Percentiles rank a stretch among this genome's conserved stretches.
phyloP scores from a whole-genome alignment of 2,888 invertebrate genomes.

The Drosophila meridionalis region DNA sequence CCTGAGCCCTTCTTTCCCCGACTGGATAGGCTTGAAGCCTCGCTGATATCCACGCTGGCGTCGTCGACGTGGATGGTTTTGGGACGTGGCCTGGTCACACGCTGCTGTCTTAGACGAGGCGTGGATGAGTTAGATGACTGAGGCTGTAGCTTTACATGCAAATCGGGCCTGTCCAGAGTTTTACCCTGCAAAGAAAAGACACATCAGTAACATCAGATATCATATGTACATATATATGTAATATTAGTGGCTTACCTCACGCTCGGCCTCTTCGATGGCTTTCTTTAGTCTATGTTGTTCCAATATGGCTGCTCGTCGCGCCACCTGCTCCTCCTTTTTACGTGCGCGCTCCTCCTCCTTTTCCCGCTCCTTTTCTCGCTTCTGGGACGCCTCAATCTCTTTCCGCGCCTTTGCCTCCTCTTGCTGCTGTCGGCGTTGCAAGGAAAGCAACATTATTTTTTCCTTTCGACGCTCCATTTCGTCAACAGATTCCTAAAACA shows the following conservation, averaged over 20 bases:
- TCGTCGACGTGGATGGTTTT: constrained; percentile 96
- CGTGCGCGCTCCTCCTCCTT: constrained; percentile 91
- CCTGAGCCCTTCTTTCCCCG: constrained; percentile 92
- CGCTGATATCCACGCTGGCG: constrained; percentile 91
- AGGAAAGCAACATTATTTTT: constrained; percentile 94
- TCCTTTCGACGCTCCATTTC: constrained; percentile 98
- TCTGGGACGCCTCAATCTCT: constrained; percentile 92
- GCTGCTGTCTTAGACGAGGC: constrained; percentile 88
- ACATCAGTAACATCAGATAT: background rate
- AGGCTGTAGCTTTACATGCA: constrained; percentile 87
- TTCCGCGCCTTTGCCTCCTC: constrained; percentile 94
- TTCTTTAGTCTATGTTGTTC: constrained; percentile 97
- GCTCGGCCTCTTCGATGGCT: constrained; percentile 95
- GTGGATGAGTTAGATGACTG: constrained; percentile 83
- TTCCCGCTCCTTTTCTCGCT: constrained; percentile 91
- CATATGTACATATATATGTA: accelerated
- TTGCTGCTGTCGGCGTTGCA: constrained; percentile 95
- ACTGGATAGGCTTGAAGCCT: constrained; percentile 90
- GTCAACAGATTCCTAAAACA: constrained; percentile 90
- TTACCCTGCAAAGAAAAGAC: constrained; percentile 88
- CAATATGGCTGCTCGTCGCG: constrained; percentile 94
- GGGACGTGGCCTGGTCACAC: constrained; percentile 90
- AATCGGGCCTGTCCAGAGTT: constrained; percentile 89
- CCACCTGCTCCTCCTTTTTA: constrained; percentile 92
- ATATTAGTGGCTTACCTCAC: constrained; percentile 87